A percentile compares a stretch with the other conserved stretches of the same genome.
Conservation (phyloP, 1,140 invertebrate species). For the Pseudomyrmex flavicornis region DNA sequence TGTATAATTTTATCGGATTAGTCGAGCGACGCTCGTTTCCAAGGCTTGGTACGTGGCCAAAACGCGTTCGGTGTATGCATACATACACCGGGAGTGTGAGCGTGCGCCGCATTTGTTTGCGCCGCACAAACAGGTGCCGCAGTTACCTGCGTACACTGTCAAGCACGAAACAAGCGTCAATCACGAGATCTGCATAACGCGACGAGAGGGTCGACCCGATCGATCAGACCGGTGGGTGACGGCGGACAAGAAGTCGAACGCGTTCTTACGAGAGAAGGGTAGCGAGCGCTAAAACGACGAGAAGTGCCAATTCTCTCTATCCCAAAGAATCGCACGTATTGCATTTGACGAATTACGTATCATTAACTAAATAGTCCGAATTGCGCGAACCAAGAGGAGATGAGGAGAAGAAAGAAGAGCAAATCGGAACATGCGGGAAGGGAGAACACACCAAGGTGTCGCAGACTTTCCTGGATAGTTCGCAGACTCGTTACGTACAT, state of each 20-base stretch:
- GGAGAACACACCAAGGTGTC: constrained; percentile 1
- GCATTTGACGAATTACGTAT: constrained; percentile 68
- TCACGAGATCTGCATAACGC: constrained; percentile 54
- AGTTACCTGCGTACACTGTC: constrained; percentile 56
- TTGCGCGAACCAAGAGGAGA: constrained; percentile 14
- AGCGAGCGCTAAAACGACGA: background rate
- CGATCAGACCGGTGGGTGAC: constrained; percentile 11
- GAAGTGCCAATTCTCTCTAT: constrained; percentile 27
- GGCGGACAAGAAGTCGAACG: background rate
- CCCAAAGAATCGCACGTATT: constrained; percentile 42
- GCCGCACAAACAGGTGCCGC: constrained; percentile 75
- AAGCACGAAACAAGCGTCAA: constrained; percentile 64
- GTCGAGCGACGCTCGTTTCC: constrained; percentile 39
- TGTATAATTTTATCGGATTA: no score
- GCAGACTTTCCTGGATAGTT: constrained; percentile 60
- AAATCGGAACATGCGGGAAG: background rate
- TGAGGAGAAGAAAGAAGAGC: background rate
- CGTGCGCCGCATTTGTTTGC: constrained; percentile 74
- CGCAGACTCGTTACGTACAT: constrained; percentile 71
- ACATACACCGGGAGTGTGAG: background rate
- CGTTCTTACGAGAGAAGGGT: constrained; percentile 10
- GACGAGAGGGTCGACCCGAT: constrained; percentile 44
- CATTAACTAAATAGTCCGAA: constrained; percentile 65
- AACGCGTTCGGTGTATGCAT: constrained; percentile 23
- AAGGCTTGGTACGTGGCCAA: constrained; percentile 22